Base-by-base conservation (phyloP, 2,888 invertebrate species). In the Thymelicus acteon region DNA sequence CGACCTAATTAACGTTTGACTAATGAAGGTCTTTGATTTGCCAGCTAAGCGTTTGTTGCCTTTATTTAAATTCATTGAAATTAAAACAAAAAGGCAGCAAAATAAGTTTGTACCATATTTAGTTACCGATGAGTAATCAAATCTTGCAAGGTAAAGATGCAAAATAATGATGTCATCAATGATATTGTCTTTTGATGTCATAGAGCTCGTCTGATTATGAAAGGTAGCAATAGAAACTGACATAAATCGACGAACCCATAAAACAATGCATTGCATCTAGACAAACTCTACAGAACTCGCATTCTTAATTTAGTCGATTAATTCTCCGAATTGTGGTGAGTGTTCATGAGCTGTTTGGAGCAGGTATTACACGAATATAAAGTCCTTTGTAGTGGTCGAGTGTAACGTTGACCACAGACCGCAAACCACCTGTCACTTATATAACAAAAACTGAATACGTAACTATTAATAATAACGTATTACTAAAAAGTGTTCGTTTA, bases 341-440 rank as follows among this genome's bases (percentile, higher is more conserved):
- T 54, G 54, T 54, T 10, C 54, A 54, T 54, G 54, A 52, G 24
- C 54, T 24, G 54, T 24, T 54, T 24, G 54, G 8, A 24, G 24
- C 24, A 24, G 24, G 10, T 54, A 24, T 54, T 12, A 54, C 24
- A 5, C 2, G 54, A 24, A 54, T 12, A 54, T 54, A 54, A 24
- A 19, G 54, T 24, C 54, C 24, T 54, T 54, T 54, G 54, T 54
- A 54, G 24, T 19, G 54, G 19, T 24, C 54, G 24, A 24, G 8
- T 54, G 7, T 54, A 54, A 4, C 5, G 54, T 54, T 24, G 54
- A 12, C 54, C 54, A 24, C 13, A 54, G 24, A 24, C 54, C 54
- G 24, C 54, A 54, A 19, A 12, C 54, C 54, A 54, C 54, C 10
- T 24, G 24, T 24, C 54, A 24, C 54, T 7, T 15, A 54, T 54